phyloP scores from a whole-genome alignment of 92 coral and sea anemone genomes.

The Blastomussa wellsi region DNA sequence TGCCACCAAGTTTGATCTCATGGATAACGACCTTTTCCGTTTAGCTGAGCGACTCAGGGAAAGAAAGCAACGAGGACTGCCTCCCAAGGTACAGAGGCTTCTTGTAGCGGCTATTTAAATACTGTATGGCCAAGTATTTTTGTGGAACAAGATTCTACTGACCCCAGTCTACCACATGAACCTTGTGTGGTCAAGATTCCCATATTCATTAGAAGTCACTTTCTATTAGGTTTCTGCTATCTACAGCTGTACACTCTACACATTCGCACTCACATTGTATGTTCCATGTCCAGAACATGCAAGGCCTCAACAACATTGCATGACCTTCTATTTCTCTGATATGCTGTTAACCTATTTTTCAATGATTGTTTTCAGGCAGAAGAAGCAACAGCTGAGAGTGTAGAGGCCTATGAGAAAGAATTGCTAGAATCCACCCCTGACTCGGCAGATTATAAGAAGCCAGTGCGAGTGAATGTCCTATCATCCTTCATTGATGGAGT shows the following conservation, averaged over 20 bases:
- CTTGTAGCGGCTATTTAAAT: neutral
- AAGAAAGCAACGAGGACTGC: constrained; percentile 76
- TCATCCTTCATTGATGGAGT: constrained; percentile 89
- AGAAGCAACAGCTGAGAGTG: constrained; percentile 64
- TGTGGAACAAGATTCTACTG: no score
- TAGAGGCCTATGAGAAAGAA: constrained; percentile 84
- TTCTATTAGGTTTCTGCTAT: neutral
- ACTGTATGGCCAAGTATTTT: neutral
- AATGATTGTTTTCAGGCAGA: constrained; percentile 49
- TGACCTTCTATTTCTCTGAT: neutral
- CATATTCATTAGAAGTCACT: neutral
- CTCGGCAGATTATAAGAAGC: constrained; percentile 43
- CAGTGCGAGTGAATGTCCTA: constrained; percentile 62
- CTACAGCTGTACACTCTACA: neutral
- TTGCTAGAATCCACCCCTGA: constrained; percentile 61
- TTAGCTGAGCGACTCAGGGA: constrained; percentile 84
- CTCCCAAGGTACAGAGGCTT: constrained; percentile 53
- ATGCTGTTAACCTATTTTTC: neutral
- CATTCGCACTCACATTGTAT: no score
- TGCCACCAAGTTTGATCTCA: constrained; percentile 81
- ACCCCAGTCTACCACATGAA: neutral
- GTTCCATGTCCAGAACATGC: no score
- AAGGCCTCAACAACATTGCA: no score
- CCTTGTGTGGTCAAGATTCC: neutral
- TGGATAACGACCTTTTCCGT: constrained; percentile 85